Conservation (phyloP, 2,113 vertebrate genomes). For the Gymnobelideus leadbeateri region DNA sequence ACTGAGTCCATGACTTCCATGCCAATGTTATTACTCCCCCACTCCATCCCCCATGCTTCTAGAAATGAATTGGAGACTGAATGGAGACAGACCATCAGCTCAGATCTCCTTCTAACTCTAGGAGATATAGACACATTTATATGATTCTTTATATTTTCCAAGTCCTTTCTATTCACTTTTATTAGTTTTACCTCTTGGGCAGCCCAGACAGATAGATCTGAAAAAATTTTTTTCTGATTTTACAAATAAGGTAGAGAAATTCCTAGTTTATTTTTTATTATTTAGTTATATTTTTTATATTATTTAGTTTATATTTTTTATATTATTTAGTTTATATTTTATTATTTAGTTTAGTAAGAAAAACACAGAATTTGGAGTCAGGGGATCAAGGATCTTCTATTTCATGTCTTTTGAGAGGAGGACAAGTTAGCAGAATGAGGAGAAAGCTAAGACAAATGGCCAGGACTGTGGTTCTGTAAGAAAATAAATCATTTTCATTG, state of each 20-base stretch:
- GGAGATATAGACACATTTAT: neutral
- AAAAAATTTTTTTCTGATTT: neutral
- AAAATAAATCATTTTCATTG: neutral
- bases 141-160: neutral
- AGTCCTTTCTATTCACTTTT: neutral
- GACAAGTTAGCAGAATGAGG: neutral
- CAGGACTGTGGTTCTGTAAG: neutral
- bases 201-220: neutral
- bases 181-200: neutral
- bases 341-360: too few relatives aligned
- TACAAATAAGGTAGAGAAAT: neutral
- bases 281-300: too few relatives aligned
- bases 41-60: neutral
- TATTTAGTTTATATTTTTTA: too few relatives aligned
- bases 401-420: neutral
- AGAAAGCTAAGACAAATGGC: neutral
- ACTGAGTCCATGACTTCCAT: neutral
- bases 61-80: neutral
- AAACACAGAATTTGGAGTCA: neutral
- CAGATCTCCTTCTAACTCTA: neutral
- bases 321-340: too few relatives aligned
- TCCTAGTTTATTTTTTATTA: too few relatives aligned
- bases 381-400: neutral
- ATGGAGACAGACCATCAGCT: neutral
- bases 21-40: neutral